Evolutionary conservation across 2,797 vertebrate species (phyloP), one percentile per base, ranked within the genome.

Genomic region (Furcifer pardalis): DNA sequence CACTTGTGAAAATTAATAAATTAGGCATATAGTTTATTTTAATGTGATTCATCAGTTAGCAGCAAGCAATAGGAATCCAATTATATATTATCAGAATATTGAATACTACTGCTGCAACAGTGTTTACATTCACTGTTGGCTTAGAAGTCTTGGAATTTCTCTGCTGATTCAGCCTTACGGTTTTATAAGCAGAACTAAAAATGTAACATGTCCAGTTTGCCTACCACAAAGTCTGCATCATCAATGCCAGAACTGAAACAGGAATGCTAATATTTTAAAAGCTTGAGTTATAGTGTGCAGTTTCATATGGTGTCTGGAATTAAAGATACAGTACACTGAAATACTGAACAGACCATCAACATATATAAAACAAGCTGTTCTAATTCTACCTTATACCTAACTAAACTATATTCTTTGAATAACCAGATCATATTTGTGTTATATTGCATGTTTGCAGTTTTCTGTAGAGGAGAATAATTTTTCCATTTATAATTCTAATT

Each of bases 331-430:
- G 65, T 81, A 30, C 40, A 59, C 69, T 84, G 77, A 75, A 89
- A 44, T 62, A 87, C 84, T 82, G 89, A 40, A 86, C 87, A 77
- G 90, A 79, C 91, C 86, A 91, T 25, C 84, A 88, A 91, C 91
- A 62, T 1, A 0, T 90, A 52, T 85, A 90, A 89, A 89, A 81
- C 76, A 25, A 1, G 68, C 89, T 85, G 74, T 32, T 63, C 84
- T 90, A 87, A 86, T 44, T 77, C 56, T 84, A 71, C n/a, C 30
- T 49, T 84, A 56, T 66, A 91, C 82, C 88, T 87, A 91, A 65
- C 15, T 63, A 87, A 91, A 37, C 40, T 86, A 56, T 84, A 76
- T 77, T 84, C 13, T 86, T 85, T 86, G 74, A 89, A 84, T 63
- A 78, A 72, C 73, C 40, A 65, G 82, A 60, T 1, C 80, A 7